These are phyloP conservation scores for Sarcophaga bullata DNA, from an alignment of 1,140 invertebrate species.

Conservation along the genomic window DNA sequence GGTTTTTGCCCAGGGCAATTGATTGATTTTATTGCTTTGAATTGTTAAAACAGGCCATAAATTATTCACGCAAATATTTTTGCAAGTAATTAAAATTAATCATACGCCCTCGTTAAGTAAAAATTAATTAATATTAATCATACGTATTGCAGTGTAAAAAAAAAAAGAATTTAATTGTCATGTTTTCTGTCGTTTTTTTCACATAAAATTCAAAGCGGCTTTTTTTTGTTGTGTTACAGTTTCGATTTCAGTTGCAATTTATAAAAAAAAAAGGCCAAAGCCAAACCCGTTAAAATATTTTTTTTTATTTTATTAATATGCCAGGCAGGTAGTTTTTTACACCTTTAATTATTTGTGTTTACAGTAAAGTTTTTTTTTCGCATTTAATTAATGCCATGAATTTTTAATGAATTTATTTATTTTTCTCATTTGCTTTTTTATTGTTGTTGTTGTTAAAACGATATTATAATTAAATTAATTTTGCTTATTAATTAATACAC, in stretches of 20 bases:
- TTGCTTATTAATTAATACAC: background rate
- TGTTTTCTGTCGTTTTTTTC: too few relatives aligned
- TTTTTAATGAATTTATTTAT: background rate
- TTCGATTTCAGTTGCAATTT: too few relatives aligned
- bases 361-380: background rate
- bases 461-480: slow-evolving; percentile 16
- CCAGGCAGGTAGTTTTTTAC: background rate
- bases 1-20: background rate
- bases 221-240: too few relatives aligned
- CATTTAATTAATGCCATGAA: background rate
- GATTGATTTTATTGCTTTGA: slow-evolving; percentile 2
- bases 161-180: too few relatives aligned
- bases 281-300: background rate
- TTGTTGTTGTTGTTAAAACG: background rate
- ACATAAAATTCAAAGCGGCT: too few relatives aligned
- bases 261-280: too few relatives aligned
- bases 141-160: too few relatives aligned
- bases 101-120: background rate
- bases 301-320: background rate
- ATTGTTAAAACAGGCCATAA: background rate
- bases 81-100: background rate
- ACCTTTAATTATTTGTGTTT: background rate
- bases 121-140: too few relatives aligned
- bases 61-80: background rate
- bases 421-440: background rate